Evolutionary conservation across 2,113 vertebrate species (phyloP).

Genomic region (Lasiurus borealis): DNA sequence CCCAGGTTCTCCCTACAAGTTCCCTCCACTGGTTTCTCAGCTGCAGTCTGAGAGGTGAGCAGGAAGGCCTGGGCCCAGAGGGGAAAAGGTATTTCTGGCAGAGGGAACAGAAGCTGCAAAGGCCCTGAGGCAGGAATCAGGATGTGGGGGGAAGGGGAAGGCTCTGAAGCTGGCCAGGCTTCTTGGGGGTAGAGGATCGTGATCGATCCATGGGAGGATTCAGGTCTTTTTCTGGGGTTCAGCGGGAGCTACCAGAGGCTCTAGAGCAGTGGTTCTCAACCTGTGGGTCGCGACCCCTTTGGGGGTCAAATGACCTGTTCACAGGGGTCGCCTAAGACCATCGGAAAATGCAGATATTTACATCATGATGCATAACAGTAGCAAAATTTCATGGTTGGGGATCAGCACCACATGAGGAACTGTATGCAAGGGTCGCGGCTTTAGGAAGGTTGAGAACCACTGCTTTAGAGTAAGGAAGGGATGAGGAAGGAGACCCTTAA

Average conservation of each 20-base stretch:
- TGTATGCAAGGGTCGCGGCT: too few relatives aligned
- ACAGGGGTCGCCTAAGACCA: too few relatives aligned
- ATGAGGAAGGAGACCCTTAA: too few relatives aligned
- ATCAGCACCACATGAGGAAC: too few relatives aligned
- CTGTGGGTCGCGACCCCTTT: too few relatives aligned
- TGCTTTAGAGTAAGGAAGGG: not conserved
- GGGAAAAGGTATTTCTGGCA: not conserved
- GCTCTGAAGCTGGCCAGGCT: accelerated
- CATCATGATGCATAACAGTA: too few relatives aligned
- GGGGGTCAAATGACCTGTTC: too few relatives aligned
- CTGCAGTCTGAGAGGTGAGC: not conserved
- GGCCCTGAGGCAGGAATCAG: not conserved
- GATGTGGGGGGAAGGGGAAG: accelerated
- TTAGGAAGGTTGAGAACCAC: too few relatives aligned
- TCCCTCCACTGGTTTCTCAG: not conserved
- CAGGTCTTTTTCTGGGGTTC: not conserved
- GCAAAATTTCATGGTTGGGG: too few relatives aligned
- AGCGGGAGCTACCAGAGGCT: not conserved
- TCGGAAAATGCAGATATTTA: too few relatives aligned
- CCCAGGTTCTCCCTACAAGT: not conserved
- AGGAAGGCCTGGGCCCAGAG: not conserved
- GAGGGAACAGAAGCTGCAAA: too few relatives aligned
- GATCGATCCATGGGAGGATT: not conserved
- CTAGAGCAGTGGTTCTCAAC: not conserved
- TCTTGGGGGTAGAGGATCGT: too few relatives aligned